These are phyloP conservation scores for Calosoma granatense DNA, from an alignment of 1,140 invertebrate genomes.

Conservation along the genomic window DNA sequence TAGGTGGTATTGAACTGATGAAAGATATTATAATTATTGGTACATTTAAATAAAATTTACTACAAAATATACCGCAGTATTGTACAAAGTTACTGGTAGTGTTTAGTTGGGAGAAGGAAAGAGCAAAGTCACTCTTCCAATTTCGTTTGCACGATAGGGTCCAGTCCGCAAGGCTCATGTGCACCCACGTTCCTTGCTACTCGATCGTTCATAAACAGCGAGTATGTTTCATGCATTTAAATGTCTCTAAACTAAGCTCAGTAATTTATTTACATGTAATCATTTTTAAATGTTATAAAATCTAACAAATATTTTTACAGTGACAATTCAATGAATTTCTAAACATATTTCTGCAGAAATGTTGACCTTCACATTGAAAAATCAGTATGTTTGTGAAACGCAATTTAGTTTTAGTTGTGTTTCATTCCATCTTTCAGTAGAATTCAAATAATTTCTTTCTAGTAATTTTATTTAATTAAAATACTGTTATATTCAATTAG, in stretches of 20 bases:
- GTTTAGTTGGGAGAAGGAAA: too few relatives aligned
- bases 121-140: too few relatives aligned
- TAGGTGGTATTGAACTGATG: background rate
- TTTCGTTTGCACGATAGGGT: too few relatives aligned
- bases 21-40: slow-evolving; percentile 1
- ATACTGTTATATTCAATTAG: too few relatives aligned
- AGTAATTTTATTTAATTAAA: too few relatives aligned
- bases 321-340: background rate
- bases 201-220: background rate
- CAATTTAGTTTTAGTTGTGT: too few relatives aligned
- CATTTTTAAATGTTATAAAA: background rate
- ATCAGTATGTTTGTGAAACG: too few relatives aligned
- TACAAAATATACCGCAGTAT: too few relatives aligned
- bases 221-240: background rate
- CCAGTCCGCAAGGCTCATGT: background rate
- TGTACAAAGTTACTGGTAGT: too few relatives aligned
- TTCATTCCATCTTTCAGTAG: too few relatives aligned
- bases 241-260: background rate
- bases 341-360: background rate
- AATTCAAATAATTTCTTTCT: too few relatives aligned
- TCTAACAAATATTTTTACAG: background rate
- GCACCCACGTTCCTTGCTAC: background rate
- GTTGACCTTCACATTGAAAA: too few relatives aligned
- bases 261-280: background rate
- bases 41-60: background rate